Conservation (phyloP, 2,888 invertebrate species). For the Acleris laterana region DNA sequence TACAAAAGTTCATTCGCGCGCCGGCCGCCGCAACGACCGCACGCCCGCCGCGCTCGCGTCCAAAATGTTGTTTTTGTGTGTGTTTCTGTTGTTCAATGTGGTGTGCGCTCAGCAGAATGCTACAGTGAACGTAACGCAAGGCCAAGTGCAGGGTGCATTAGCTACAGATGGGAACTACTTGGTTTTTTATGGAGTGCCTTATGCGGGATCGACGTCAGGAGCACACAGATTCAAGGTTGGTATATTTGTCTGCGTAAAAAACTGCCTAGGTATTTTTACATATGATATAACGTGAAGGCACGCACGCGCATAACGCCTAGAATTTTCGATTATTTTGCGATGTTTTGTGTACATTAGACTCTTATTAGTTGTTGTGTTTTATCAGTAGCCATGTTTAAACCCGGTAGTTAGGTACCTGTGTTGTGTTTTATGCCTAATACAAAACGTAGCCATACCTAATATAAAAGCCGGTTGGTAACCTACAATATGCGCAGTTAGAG, state of each 20-base stretch:
- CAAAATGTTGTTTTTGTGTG: conserved; percentile 40
- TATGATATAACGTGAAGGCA: no score
- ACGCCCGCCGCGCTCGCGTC: neutral
- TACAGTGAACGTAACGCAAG: conserved; percentile 63
- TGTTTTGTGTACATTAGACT: no score
- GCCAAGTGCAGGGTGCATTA: conserved; percentile 56
- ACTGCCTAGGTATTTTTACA: neutral
- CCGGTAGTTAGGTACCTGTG: no score
- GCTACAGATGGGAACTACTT: conserved; percentile 57
- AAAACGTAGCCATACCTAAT: no score
- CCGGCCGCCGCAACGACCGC: conserved; percentile 29
- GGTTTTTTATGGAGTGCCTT: conserved; percentile 69
- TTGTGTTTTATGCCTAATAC: no score
- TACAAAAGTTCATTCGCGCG: conserved; percentile 23
- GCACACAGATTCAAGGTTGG: conserved; percentile 41
- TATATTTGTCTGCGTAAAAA: conserved; percentile 5
- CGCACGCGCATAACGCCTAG: no score
- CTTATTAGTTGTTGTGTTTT: no score
- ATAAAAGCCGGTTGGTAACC: no score
- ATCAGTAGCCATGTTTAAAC: no score
- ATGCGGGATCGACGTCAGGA: conserved; percentile 48
- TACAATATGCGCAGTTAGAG: no score
- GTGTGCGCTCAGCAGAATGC: conserved; percentile 53
- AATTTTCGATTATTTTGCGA: no score
- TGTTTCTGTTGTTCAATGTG: conserved; percentile 44